phyloP scores from a whole-genome alignment of 64 coral and sea anemone species.

The Dendronephthya gigantea region DNA sequence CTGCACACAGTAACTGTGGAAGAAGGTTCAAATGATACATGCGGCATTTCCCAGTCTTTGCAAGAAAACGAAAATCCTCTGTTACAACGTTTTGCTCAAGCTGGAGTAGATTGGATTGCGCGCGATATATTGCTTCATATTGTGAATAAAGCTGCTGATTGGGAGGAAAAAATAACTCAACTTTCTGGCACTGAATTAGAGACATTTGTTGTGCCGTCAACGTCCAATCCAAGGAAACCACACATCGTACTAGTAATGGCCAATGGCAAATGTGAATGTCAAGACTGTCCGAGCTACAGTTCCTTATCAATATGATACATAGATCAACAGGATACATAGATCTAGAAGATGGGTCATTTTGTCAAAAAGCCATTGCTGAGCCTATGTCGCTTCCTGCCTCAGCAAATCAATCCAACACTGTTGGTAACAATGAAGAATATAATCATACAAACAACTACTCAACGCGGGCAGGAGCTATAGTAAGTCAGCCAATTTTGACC shows the following conservation, averaged over 20 bases:
- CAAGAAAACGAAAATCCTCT: background rate
- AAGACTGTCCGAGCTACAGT: no score
- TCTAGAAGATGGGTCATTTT: no score
- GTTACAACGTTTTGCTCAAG: background rate
- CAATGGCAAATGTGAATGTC: constrained; percentile 14
- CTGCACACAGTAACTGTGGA: background rate
- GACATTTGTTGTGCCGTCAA: background rate
- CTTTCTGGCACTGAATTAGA: background rate
- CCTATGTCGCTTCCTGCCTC: no score
- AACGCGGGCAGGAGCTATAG: no score
- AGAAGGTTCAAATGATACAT: background rate
- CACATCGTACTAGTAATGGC: background rate
- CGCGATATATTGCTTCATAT: background rate
- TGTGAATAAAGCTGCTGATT: background rate
- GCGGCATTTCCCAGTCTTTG: background rate
- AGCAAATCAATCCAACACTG: no score
- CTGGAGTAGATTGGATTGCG: background rate
- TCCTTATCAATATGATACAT: no score
- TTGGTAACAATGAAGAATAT: no score
- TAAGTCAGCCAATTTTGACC: no score
- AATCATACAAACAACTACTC: no score
- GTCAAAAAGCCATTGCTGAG: no score
- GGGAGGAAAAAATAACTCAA: no score
- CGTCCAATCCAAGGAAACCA: background rate
- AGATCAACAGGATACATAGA: no score